phyloP scores from a whole-genome alignment of 2,797 vertebrate species.

The Rhinella marina region DNA sequence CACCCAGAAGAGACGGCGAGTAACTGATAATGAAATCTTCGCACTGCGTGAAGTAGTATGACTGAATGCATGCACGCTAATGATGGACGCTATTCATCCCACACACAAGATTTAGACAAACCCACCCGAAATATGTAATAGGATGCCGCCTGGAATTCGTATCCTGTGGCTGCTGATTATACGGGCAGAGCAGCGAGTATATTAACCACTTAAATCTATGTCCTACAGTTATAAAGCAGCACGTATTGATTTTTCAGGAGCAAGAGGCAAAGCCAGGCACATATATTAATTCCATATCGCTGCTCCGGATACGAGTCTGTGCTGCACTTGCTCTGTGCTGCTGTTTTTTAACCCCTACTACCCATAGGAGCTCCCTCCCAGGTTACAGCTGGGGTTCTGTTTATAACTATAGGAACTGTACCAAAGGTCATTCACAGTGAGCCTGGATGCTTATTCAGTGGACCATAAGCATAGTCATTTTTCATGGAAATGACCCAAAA shows the following conservation, averaged over 20 bases:
- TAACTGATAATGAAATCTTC: not conserved
- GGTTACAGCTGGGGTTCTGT: not conserved
- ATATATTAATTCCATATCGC: constrained; percentile 13
- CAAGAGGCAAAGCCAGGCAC: not conserved
- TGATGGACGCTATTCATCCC: not conserved
- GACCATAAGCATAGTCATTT: not conserved
- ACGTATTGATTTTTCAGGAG: constrained; percentile 1
- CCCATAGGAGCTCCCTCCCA: not conserved
- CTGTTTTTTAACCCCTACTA: not conserved
- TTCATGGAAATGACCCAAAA: not conserved
- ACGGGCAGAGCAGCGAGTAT: not conserved
- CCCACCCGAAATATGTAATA: not conserved
- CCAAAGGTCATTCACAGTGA: not conserved
- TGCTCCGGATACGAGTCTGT: not conserved
- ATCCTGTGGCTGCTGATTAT: not conserved
- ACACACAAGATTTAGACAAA: not conserved
- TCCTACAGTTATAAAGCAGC: not conserved
- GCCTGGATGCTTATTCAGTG: not conserved
- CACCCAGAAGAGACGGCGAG: not conserved
- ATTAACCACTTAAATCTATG: not conserved
- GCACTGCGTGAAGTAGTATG: not conserved
- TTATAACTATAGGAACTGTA: not conserved
- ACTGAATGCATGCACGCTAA: not conserved
- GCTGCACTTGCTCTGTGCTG: not conserved
- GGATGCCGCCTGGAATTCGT: not conserved